Base-by-base conservation (phyloP, 1,140 invertebrate genomes). In the Drosophila nigromelanica region DNA sequence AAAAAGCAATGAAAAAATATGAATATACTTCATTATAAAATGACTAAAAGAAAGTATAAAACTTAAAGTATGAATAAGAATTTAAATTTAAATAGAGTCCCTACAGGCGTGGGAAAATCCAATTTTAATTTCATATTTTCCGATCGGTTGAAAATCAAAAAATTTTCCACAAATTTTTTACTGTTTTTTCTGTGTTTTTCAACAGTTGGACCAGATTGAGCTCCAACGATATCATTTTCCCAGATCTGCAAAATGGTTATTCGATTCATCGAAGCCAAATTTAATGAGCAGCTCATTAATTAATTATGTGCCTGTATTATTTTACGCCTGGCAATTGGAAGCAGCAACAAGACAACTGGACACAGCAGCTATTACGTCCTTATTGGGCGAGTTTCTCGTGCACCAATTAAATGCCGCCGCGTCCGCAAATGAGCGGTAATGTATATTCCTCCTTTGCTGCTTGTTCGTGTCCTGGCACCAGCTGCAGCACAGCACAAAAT, bases 401-500 rank as follows among this genome's bases (percentile, higher is more conserved):
- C 97, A 92, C 97, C 97, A 98, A 92, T 98, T 98, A 92, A 98
- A 98, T 81, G 96, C 96, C 0, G 96, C 96, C 78, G 97, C 96
- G 1, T 97, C 97, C 1, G 94, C 95, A 33, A 96, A 79, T 5
- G 96, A 97, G 62, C 95, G 94, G 86, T 94, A 95, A 93, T 98
- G 97, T 52, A 98, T 93, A 92, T 98, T 97, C 3, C 97, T 98
- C 27, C 93, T 93, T 91, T 98, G 97, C 47, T 93, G 91, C 74
- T 96, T 94, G 45, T 95, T 93, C 6, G 92, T 92, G 35, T 95
- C 94, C 62, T 94, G 93, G 40, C 98, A 93, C 96, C 97, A 98
- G 2, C 96, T 97, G 86, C 39, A 55, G 59, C 58, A 62, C 21
- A 8, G 37, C 5, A 21, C 30, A 61, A 77, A 27, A 27, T 27